Evolutionary conservation across 2,113 vertebrate species (phyloP), one percentile per base, ranked within the genome.

Genomic region (Cyprinus carpio): DNA sequence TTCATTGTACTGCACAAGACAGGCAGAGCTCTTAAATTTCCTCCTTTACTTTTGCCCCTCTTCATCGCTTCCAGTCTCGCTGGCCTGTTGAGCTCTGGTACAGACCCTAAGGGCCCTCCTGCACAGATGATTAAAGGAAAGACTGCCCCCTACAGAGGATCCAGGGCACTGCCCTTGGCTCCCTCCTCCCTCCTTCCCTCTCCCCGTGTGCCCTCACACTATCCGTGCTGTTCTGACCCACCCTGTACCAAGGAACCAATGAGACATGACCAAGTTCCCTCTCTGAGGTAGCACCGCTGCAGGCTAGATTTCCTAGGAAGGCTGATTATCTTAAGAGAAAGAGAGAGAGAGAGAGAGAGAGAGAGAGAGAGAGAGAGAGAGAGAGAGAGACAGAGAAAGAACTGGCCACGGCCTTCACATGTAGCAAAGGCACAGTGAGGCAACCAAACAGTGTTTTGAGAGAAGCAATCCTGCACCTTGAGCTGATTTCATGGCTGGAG

Each of bases 401-500:
- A 82, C 81, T 37, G 84, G 83, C 71, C 58, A 65, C 58, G 75
- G 85, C 80, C 88, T 86, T 82, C 40, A 75, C 43, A 81, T 58
- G 49, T 58, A 81, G 67, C 67, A 77, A 64, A 65, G 76, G 69
- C 81, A 81, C 40, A 83, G 64, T 56, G 75, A 77, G 71, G 84
- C 79, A 67, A 31, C 79, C 85, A 84, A 76, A 86, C 83, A 49
- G 75, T 79, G 16, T 29, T 71, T 25, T 34, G 46, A 78, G 75
- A 74, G 34, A 82, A 71, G 67, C 64, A 62, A 72, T 64, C n/a
- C 76, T 87, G 85, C 76, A 81, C 86, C 85, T 87, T 84, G 85
- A 86, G 90, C 87, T 87, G 71, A 87, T 88, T 91, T 87, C 81
- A 83, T 87, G 88, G 18, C 86, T 87, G 82, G 87, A 91, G 91